Evolutionary conservation across 2,888 invertebrate species (phyloP), one percentile per base, ranked within the genome.

Genomic region (Autographa pulchrina): DNA sequence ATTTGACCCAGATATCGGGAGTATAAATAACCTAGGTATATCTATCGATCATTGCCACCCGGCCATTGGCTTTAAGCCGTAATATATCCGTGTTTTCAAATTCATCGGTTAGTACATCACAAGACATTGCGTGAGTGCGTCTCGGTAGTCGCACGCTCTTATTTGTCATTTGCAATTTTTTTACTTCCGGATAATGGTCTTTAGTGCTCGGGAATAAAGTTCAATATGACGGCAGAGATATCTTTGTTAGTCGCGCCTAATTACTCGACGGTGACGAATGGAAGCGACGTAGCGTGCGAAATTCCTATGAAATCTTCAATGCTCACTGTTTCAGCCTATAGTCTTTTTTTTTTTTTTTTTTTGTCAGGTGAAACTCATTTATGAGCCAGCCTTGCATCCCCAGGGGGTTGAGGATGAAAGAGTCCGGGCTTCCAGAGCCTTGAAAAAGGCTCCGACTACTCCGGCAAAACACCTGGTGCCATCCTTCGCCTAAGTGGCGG

Each of bases 221-320:
- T 52, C 78, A 75, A 77, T 80, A 68, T 78, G 74, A 78, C 52
- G 13, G 79, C 18, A 78, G n/a, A 59, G 31, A 77, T 85, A 76
- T 70, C 32, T 85, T 80, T 80, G 86, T n/a, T 60, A 54, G 82
- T 85, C 75, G 85, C 85, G 88, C 81, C 90, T 93, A 94, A 94
- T 92, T 92, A 91, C 86, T 89, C 85, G 88, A 90, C 92, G 88
- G 90, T 91, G 92, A 93, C 92, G 92, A 91, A 93, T 92, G 86
- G 88, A 89, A 88, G 86, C 87, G 85, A 89, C 90, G 91, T 92
- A 92, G 86, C 90, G 91, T 92, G 93, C 89, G 91, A 93, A 93
- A 93, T 93, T 92, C 89, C 92, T 92, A 88, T 92, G 92, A 92
- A 92, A 92, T 92, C 88, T 92, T 90, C 88, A 84, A 85, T 86